These are phyloP conservation scores for Willisornis vidua DNA, from an alignment of 2,113 vertebrate genomes.

Conservation along the genomic window DNA sequence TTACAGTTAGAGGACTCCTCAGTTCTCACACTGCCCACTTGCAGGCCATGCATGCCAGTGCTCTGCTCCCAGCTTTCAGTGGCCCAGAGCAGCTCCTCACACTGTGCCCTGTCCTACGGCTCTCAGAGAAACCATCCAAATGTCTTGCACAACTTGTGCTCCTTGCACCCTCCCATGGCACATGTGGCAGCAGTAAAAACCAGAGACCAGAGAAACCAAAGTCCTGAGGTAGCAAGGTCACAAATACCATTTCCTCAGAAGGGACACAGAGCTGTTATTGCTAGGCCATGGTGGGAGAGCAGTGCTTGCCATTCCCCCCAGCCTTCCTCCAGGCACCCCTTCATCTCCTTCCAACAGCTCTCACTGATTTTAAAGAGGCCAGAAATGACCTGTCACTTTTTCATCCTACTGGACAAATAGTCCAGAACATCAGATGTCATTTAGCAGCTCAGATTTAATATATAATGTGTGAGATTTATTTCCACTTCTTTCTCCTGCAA, in stretches of 20 bases:
- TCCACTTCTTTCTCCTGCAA: neutral
- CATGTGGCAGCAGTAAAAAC: neutral
- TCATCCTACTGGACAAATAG: neutral
- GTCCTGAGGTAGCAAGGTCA: rapidly evolving
- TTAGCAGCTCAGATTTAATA: neutral
- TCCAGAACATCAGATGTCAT: neutral
- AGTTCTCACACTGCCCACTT: neutral
- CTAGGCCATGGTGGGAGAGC: rapidly evolving
- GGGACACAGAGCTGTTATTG: neutral
- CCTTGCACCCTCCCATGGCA: rapidly evolving
- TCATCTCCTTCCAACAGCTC: neutral
- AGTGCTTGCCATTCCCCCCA: neutral
- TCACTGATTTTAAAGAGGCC: neutral
- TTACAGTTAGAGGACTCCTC: neutral
- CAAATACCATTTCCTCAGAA: neutral
- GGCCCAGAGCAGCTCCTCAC: neutral
- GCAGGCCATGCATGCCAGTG: neutral
- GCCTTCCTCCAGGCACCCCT: neutral
- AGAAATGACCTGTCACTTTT: neutral
- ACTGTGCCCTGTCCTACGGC: neutral
- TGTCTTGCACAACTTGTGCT: neutral
- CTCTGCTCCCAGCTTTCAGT: neutral
- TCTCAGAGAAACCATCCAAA: neutral
- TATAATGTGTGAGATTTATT: neutral
- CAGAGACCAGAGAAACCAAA: neutral